These are phyloP conservation scores for Rhynchotus rufescens DNA, from an alignment of 2,797 vertebrate genomes.

Conservation along the genomic window DNA sequence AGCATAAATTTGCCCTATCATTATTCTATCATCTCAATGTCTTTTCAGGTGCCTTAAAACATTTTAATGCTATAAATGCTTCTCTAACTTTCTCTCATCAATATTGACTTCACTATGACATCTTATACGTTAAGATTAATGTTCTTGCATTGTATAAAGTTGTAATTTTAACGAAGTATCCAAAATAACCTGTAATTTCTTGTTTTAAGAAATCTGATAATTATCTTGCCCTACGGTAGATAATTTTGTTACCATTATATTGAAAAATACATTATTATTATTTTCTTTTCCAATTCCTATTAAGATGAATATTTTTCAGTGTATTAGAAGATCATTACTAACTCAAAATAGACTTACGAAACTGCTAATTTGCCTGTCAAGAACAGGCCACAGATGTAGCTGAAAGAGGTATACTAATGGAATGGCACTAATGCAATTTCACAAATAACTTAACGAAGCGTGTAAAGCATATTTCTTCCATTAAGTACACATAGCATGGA, in stretches of 20 bases:
- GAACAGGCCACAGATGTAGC: slow-evolving; percentile 55
- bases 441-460: slow-evolving; percentile 84
- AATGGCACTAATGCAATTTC: slow-evolving; percentile 81
- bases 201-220: slow-evolving; percentile 61
- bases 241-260: slow-evolving; percentile 38
- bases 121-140: slow-evolving; percentile 53
- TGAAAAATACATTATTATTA: slow-evolving; percentile 60
- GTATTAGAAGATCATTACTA: slow-evolving; percentile 71
- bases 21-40: neutral
- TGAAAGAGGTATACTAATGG: slow-evolving; percentile 71
- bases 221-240: neutral
- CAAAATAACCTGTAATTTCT: slow-evolving; percentile 19
- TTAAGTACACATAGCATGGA: slow-evolving; percentile 78
- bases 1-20: neutral
- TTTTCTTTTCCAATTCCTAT: slow-evolving; percentile 57
- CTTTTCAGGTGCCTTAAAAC: slow-evolving; percentile 36
- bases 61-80: neutral
- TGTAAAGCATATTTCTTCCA: slow-evolving; percentile 75
- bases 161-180: slow-evolving; percentile 54
- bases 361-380: slow-evolving; percentile 80
- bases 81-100: neutral
- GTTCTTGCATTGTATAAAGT: slow-evolving; percentile 5
- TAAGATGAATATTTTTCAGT: slow-evolving; percentile 66
- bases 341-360: slow-evolving; percentile 65
- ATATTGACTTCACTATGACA: slow-evolving; percentile 17